phyloP scores from a whole-genome alignment of 2,888 invertebrate genomes.

The Magallana nippona region DNA sequence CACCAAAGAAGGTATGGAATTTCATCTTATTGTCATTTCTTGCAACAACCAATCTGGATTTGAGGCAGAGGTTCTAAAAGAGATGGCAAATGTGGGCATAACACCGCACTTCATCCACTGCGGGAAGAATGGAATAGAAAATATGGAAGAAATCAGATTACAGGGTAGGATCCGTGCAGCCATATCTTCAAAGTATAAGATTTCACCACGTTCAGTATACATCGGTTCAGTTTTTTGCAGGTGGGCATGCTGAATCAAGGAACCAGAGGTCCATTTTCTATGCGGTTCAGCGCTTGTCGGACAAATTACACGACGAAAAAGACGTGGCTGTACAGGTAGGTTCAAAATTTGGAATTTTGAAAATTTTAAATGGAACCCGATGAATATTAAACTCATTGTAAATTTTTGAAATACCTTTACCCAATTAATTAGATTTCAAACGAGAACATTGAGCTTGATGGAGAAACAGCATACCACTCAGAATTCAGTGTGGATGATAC shows the following conservation, averaged over 20 bases:
- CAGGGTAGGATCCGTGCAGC: background rate
- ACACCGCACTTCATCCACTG: slow-evolving; percentile 18
- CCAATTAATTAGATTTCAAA: background rate
- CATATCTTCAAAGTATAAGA: too few species aligned
- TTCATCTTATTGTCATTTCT: background rate
- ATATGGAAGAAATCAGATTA: background rate
- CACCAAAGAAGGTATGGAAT: background rate
- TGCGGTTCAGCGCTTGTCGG: slow-evolving; percentile 10
- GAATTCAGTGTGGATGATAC: slow-evolving; percentile 32
- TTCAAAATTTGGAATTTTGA: background rate
- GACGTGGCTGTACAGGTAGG: slow-evolving; percentile 25
- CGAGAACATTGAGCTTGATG: slow-evolving; percentile 1
- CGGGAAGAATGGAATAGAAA: background rate
- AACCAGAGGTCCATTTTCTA: background rate
- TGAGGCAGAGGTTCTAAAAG: background rate
- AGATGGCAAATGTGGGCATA: background rate
- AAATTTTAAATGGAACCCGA: too few species aligned
- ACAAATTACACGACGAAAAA: slow-evolving; percentile 21
- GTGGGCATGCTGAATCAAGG: slow-evolving; percentile 9
- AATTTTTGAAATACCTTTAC: background rate
- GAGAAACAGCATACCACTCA: background rate
- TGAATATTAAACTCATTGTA: too few species aligned
- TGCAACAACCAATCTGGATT: background rate
- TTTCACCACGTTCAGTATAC: too few species aligned
- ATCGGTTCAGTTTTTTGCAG: background rate